Base-by-base conservation (phyloP, 2,888 invertebrate genomes). In the Dasypogon diadema region DNA sequence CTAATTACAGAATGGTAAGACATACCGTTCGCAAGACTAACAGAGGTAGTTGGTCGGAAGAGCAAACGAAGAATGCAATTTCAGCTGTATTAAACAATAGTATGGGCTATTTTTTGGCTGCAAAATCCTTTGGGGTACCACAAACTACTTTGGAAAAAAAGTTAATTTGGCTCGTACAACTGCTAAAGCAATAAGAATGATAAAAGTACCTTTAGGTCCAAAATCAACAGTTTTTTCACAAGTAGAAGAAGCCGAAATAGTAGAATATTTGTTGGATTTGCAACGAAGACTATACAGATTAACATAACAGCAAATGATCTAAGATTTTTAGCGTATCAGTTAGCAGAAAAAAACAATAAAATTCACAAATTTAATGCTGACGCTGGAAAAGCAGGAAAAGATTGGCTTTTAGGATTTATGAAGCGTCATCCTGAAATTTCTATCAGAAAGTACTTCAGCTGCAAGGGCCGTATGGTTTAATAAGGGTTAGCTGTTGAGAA, bases 231-330 rank as follows among this genome's bases (percentile, higher is more conserved):
- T 22, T 4, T 54, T 54, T 4, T 54, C 21, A 10, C 0, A 21
- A 1, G 54, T 18, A 8, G 54, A 54, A 18, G 54, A 54, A 8
- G 21, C 2, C 2, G 54, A 54, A 18, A 2, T 54, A 1, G 18
- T 3, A 3, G 14, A 18, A 8, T 54, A 54, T 54, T 8, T 54
- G 2, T 1, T 54, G 6, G 21, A 18, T 54, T 4, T 54, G 21
- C 0, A 54, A 3, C 1, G 5, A 4, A 2, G 21, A n/a, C 58
- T 74, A 18, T 74, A 24, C 46, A 46, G 60, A n/a, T 14, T 74
- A n/a, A 60, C 74, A 10, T 74, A n/a, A 60, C 74, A 10, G 26
- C 48, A 16, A 74, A 46, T 22, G 42, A 74, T 22, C 18, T 74
- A 60, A 60, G 51, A n/a, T 10, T 14, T 18, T 26, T 74, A 37